These are phyloP conservation scores for Tretioscincus oriximinensis DNA, from an alignment of 2,113 vertebrate species.

Conservation along the genomic window DNA sequence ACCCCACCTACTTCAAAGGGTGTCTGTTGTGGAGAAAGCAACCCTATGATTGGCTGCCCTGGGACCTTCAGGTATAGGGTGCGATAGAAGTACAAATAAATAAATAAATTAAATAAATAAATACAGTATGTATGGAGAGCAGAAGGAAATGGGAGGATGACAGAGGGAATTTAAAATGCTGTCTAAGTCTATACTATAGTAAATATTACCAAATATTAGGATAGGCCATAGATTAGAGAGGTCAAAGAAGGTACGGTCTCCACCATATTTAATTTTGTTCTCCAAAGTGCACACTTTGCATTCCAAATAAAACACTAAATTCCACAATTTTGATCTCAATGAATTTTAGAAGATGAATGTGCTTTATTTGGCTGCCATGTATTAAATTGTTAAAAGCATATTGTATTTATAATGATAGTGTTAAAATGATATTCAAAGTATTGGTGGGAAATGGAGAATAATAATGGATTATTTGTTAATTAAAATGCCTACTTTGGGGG, in stretches of 20 bases:
- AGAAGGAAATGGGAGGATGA: neutral
- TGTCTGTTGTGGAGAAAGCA: too few species aligned
- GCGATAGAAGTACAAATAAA: too few species aligned
- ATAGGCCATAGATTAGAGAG: neutral
- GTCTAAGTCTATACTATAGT: neutral
- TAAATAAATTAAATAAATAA: too few species aligned
- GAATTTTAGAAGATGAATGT: constrained; percentile 10
- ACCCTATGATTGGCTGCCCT: too few species aligned
- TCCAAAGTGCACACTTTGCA: constrained; percentile 47
- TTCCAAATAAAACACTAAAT: constrained; percentile 54
- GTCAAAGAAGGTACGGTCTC: constrained; percentile 26
- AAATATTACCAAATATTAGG: neutral
- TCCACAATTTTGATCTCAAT: constrained; percentile 32
- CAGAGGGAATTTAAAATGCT: neutral
- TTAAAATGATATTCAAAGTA: constrained; percentile 30
- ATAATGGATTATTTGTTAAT: constrained; percentile 3
- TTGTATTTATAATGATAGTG: constrained; percentile 18
- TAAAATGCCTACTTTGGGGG: neutral
- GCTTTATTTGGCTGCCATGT: constrained; percentile 19
- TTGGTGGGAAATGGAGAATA: constrained; percentile 7
- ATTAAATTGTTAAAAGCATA: constrained; percentile 46
- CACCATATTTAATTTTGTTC: constrained; percentile 55
- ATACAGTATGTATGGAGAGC: too few species aligned
- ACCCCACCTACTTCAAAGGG: too few species aligned
- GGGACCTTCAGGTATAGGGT: neutral